Evolutionary conservation across 2,113 vertebrate genomes (phyloP), one percentile per base, ranked within the genome.

Genomic region (Tringa solitaria): DNA sequence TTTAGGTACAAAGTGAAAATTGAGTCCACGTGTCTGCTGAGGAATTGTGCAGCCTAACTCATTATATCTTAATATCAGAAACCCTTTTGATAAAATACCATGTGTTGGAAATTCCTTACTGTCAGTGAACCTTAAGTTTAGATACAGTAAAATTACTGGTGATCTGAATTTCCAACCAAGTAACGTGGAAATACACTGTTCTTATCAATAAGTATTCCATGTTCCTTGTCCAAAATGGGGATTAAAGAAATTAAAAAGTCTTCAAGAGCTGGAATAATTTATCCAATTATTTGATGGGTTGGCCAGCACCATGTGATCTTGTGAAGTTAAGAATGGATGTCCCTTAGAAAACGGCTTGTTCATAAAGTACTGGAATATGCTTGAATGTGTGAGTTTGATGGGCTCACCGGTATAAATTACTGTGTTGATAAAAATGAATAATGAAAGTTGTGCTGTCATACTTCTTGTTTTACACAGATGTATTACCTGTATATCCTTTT

Each of bases 1-100:
- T 68, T 81, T 89, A 67, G 84, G 48, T 91, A 72, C 77, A 82
- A 64, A 90, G 35, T 81, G 86, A 93, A 94, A 94, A 94, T 80
- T 69, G 63, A 70, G 63, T 77, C 83, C 59, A 54, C 72, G 70
- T 93, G 79, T 90, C 63, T 12, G 9, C 51, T 77, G 26, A 90
- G 60, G 32, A 90, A 19, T 39, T 89, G 14, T 70, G 57, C 51
- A 75, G 43, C 33, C 28, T 75, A 81, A 56, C n/a, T 90, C 32
- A 11, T 89, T 91, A 8, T 57, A n/a, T 83, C 50, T 85, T 95
- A 76, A 80, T 93, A 79, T 77, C n/a, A 88, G 75, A 88, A 33
- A 88, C 13, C 14, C 20, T 84, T 84, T 43, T 89, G 72, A 86
- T 90, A 37, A 84, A 95, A 75, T 32, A 51, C 76, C 56, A 35